A percentile compares a stretch with the other conserved stretches of the same genome.
Evolutionary conservation across 2,888 invertebrate species (phyloP).

Genomic region (Calliopum simillimum): DNA sequence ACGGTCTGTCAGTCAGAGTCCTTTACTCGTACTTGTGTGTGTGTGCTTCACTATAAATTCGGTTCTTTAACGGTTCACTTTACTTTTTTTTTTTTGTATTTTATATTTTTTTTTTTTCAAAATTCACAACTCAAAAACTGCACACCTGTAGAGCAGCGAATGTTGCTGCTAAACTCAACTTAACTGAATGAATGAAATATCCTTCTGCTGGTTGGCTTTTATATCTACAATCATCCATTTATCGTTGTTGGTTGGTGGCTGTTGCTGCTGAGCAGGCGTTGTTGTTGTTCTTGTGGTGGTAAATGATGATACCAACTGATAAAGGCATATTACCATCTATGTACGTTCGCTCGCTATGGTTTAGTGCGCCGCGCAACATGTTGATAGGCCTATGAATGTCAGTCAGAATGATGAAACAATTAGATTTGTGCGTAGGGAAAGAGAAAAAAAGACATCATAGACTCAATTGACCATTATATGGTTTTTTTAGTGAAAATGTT

Average conservation of each 20-base stretch:
- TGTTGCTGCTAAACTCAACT: conserved; percentile 50
- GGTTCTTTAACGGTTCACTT: neutral
- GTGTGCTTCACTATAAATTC: neutral
- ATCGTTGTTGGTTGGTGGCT: conserved; percentile 26
- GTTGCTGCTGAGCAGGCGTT: conserved; percentile 29
- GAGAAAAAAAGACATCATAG: neutral
- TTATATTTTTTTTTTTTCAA: neutral
- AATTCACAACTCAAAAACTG: neutral
- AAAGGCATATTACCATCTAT: neutral
- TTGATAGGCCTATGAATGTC: neutral
- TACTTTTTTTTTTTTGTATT: conserved; percentile 3
- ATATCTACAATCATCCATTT: conserved; percentile 45
- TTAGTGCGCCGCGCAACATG: conserved; percentile 16
- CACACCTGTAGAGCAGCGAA: conserved; percentile 43
- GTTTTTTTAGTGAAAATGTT: neutral
- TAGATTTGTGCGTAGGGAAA: neutral
- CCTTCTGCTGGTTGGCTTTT: conserved; percentile 53
- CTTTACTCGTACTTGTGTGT: neutral
- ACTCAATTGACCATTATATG: neutral
- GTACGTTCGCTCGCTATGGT: neutral
- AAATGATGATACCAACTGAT: neutral
- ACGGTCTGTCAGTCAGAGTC: conserved; percentile 1
- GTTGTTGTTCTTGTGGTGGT: conserved; percentile 12
- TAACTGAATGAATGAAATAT: conserved; percentile 56
- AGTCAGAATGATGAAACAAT: neutral